phyloP scores from a whole-genome alignment of 1,140 invertebrate genomes.

The Pseudomyrmex dendroicus region DNA sequence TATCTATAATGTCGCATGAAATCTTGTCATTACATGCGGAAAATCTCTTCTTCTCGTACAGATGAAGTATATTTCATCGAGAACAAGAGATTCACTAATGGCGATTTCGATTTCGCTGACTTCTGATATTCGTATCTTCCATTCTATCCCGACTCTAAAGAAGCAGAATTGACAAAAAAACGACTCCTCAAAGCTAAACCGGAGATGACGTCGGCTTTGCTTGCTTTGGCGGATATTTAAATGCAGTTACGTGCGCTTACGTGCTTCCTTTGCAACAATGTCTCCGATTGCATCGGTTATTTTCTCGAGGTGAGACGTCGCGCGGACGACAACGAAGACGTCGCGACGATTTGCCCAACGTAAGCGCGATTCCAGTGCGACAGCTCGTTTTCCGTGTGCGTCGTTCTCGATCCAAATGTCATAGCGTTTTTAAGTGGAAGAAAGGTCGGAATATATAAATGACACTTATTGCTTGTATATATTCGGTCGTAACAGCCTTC shows the following conservation, averaged over 20 bases:
- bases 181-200: background rate
- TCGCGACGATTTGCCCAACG: constrained; percentile 35
- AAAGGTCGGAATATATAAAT: constrained; percentile 10
- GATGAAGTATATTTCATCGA: background rate
- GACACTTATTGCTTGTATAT: constrained; percentile 5
- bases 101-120: constrained; percentile 48
- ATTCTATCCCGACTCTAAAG: background rate
- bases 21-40: constrained; percentile 34
- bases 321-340: background rate
- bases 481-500: background rate
- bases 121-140: constrained; percentile 2
- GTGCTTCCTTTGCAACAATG: constrained; percentile 23
- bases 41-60: background rate
- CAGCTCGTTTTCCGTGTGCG: constrained; percentile 39
- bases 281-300: constrained; percentile 64
- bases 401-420: constrained; percentile 26
- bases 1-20: constrained; percentile 1
- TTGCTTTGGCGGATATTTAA: constrained; percentile 54
- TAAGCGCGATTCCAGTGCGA: constrained; percentile 42
- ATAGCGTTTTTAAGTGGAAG: constrained; percentile 14
- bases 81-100: background rate
- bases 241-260: constrained; percentile 56
- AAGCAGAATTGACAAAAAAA: too few relatives aligned
- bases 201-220: constrained; percentile 43
- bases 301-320: constrained; percentile 53